Conservation (phyloP, 1,140 invertebrate species). For the Bombus affinis region DNA sequence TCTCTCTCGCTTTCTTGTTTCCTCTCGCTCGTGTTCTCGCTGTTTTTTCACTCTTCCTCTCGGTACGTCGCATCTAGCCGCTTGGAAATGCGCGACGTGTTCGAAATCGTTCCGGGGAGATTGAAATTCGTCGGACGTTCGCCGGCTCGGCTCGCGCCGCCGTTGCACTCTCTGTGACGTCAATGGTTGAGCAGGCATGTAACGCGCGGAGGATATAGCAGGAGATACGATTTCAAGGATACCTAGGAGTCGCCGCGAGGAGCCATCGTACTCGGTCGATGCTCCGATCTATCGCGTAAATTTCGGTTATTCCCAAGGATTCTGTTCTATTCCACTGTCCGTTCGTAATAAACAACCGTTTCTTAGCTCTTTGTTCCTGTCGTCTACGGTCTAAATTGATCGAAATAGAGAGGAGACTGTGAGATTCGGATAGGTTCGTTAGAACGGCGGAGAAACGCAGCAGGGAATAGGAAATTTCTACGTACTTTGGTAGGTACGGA, state of each 20-base stretch:
- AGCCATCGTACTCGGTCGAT: not conserved
- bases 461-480: too few relatives aligned
- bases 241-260: constrained; percentile 1
- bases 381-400: not conserved
- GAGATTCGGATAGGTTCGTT: not conserved
- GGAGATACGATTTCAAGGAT: constrained; percentile 46
- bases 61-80: not conserved
- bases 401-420: fast-evolving
- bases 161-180: constrained; percentile 48
- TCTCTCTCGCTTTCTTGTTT: not conserved
- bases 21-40: not conserved
- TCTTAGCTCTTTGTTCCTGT: not conserved
- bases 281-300: not conserved
- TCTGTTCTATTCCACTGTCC: fast-evolving
- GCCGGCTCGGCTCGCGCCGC: constrained; percentile 20
- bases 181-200: constrained; percentile 37
- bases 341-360: too few relatives aligned
- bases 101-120: constrained; percentile 48
- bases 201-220: constrained; percentile 30
- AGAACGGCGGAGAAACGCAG: not conserved
- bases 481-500: not conserved
- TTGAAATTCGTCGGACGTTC: constrained; percentile 52
- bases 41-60: constrained; percentile 17
- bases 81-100: constrained; percentile 41
- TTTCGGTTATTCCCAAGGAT: not conserved